phyloP scores from a whole-genome alignment of 2,113 vertebrate genomes.

The Zeus faber region DNA sequence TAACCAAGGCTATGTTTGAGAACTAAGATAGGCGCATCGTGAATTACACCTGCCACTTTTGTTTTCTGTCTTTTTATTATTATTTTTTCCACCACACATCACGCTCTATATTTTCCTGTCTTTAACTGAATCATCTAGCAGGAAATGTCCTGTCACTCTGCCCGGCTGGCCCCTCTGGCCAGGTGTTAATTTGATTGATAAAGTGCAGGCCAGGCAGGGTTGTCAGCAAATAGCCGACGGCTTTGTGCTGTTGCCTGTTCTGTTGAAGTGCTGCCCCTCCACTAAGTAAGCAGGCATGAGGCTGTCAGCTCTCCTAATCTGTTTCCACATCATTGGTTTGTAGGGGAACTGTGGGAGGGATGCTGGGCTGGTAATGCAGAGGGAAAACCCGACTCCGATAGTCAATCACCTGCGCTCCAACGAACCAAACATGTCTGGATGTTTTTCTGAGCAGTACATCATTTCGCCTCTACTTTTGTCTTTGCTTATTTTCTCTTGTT shows the following conservation, averaged over 20 bases:
- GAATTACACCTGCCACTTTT: neutral
- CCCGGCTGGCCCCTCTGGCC: slow-evolving; percentile 14
- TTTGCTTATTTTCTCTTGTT: no score
- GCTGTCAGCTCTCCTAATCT: slow-evolving; percentile 23
- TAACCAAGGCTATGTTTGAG: neutral
- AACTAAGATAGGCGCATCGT: neutral
- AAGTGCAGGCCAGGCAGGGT: slow-evolving; percentile 27
- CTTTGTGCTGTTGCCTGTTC: slow-evolving; percentile 13
- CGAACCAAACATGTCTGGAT: neutral
- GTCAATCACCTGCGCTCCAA: neutral
- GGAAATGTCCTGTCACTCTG: slow-evolving; percentile 43
- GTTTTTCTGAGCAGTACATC: no score
- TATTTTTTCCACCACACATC: neutral
- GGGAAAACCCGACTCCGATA: slow-evolving; percentile 2
- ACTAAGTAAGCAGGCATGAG: slow-evolving; percentile 23
- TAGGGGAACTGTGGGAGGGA: slow-evolving; percentile 11
- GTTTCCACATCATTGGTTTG: slow-evolving; percentile 28
- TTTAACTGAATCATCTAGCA: slow-evolving; percentile 28
- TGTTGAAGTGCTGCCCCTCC: slow-evolving; percentile 19
- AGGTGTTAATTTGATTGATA: slow-evolving; percentile 40
- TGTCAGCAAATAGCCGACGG: slow-evolving; percentile 42
- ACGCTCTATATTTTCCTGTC: slow-evolving; percentile 1
- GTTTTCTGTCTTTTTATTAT: slow-evolving; percentile 15
- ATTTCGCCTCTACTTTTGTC: neutral
- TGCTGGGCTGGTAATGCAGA: slow-evolving; percentile 12